A percentile compares a stretch with the other conserved stretches of the same genome.
Conservation (phyloP, 1,140 invertebrate species). For the Himalopsyche phryganea region DNA sequence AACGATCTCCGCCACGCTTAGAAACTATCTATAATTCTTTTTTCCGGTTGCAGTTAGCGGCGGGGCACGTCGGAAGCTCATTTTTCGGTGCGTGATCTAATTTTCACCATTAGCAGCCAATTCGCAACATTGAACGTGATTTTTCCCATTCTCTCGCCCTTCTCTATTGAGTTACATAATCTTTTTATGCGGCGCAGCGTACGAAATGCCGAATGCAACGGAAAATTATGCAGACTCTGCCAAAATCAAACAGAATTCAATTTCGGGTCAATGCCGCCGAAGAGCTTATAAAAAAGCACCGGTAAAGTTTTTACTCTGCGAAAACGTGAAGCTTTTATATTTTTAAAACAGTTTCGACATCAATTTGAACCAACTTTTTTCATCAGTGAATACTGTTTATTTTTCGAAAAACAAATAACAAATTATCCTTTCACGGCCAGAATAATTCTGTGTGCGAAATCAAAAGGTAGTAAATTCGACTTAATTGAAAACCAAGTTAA, state of each 20-base stretch:
- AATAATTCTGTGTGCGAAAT: too few relatives aligned
- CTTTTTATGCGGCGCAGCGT: conserved; percentile 16
- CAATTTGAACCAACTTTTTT: too few relatives aligned
- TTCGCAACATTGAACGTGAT: conserved; percentile 27
- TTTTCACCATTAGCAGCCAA: conserved; percentile 27
- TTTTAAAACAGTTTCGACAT: too few relatives aligned
- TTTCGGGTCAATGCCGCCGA: too few relatives aligned
- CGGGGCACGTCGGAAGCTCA: conserved; percentile 28
- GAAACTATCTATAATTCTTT: conserved; percentile 33
- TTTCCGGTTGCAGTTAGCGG: conserved; percentile 29
- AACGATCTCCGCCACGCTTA: conserved; percentile 16
- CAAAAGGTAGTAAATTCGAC: too few relatives aligned
- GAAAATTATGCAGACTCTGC: background rate
- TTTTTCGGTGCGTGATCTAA: conserved; percentile 35
- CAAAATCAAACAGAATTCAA: too few relatives aligned
- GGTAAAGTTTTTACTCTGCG: background rate
- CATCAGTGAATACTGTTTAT: too few relatives aligned
- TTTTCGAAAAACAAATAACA: too few relatives aligned
- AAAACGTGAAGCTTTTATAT: background rate
- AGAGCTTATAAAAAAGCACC: too few relatives aligned
- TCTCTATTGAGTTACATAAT: conserved; percentile 31
- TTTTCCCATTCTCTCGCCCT: conserved; percentile 23
- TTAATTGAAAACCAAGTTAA: too few relatives aligned
- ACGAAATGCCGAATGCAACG: conserved; percentile 3
- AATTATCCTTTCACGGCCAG: too few relatives aligned